phyloP scores from a whole-genome alignment of 2,888 invertebrate species.

The Temnothorax ravouxi region DNA sequence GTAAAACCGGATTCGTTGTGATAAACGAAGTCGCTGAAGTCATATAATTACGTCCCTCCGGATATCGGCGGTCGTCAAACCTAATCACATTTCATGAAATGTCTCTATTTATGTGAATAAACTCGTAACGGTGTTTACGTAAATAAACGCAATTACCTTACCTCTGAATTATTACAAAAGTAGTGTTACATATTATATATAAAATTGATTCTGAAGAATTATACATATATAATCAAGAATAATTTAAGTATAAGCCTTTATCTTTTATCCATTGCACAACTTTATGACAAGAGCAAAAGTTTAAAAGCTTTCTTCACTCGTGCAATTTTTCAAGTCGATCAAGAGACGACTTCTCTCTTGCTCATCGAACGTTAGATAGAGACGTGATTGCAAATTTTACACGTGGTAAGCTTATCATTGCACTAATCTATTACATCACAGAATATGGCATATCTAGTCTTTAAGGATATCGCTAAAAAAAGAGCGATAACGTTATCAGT shows the following conservation, averaged over 20 bases:
- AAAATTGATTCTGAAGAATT: background rate
- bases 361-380: background rate
- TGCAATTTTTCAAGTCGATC: background rate
- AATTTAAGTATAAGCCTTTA: background rate
- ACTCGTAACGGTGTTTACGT: background rate
- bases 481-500: background rate
- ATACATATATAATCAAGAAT: background rate
- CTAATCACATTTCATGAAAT: slow-evolving; percentile 3
- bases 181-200: background rate
- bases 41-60: background rate
- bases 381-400: background rate
- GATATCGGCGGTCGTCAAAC: background rate
- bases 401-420: slow-evolving; percentile 6
- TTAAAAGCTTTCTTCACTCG: background rate
- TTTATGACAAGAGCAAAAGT: background rate
- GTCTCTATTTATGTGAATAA: slow-evolving; percentile 6
- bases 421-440: slow-evolving; percentile 17
- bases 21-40: slow-evolving; percentile 14
- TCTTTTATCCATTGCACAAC: background rate
- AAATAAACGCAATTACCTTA: background rate
- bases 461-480: background rate
- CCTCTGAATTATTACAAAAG: background rate
- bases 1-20: slow-evolving; percentile 7
- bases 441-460: background rate
- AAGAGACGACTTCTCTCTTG: background rate